Evolutionary conservation across 2,113 vertebrate genomes (phyloP).

Genomic region (Myrmecophaga tridactyla): DNA sequence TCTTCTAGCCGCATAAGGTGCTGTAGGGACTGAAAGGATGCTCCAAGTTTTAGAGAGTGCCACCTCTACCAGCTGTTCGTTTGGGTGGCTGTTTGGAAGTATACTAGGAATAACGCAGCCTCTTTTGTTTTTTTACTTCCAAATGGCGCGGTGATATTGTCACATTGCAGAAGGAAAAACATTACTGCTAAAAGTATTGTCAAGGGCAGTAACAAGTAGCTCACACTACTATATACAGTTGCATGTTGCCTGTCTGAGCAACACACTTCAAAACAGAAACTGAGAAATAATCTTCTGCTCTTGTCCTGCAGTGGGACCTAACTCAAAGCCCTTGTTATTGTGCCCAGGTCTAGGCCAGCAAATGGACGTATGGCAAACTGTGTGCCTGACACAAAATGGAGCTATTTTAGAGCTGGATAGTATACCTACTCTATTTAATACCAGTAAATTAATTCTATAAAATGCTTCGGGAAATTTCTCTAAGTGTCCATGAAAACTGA

Average conservation of each 20-base stretch:
- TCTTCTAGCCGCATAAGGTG: neutral
- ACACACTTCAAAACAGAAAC: conserved; percentile 48
- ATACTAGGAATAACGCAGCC: conserved; percentile 25
- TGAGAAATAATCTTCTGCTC: conserved; percentile 54
- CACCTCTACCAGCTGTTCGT: conserved; percentile 47
- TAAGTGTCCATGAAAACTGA: conserved; percentile 5
- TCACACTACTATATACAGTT: conserved; percentile 36
- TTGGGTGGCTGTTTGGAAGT: conserved; percentile 32
- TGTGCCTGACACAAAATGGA: neutral
- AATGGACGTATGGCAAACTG: neutral
- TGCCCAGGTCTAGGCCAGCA: neutral
- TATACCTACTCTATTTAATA: neutral
- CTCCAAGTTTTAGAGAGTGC: neutral
- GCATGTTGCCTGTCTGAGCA: conserved; percentile 26
- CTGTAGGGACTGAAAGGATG: neutral
- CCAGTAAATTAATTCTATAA: neutral
- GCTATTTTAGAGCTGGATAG: neutral
- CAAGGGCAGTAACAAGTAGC: conserved; percentile 53
- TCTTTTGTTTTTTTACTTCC: conserved; percentile 39
- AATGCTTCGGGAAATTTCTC: conserved; percentile 1
- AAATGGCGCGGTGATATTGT: conserved; percentile 47
- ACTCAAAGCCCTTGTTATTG: neutral
- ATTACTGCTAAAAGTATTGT: conserved; percentile 57
- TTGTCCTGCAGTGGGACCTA: neutral
- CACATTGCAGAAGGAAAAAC: conserved; percentile 43